Evolutionary conservation across 2,797 vertebrate genomes (phyloP).

Genomic region (Rhodeus uyekii): DNA sequence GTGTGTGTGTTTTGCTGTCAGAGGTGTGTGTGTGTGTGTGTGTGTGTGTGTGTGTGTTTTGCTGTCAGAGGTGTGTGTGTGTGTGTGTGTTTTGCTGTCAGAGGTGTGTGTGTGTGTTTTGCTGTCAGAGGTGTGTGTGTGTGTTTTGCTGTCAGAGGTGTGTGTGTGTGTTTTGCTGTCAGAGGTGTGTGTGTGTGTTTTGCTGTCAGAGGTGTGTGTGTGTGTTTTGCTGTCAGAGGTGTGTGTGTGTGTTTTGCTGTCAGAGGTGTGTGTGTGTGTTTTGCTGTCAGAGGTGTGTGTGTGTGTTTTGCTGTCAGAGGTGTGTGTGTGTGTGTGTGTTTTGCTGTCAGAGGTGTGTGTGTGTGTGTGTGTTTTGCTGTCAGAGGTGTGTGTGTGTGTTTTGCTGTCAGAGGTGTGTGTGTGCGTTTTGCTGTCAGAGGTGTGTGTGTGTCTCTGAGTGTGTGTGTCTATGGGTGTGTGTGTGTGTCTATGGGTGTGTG

Average conservation of each 20-base stretch:
- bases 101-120: conserved; percentile 10
- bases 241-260: conserved; percentile 8
- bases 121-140: conserved; percentile 6
- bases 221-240: no score
- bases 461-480: neutral
- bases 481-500: conserved; percentile 48
- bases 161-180: conserved; percentile 7
- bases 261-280: conserved; percentile 10
- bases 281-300: no score
- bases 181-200: conserved; percentile 10
- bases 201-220: conserved; percentile 5
- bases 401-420: no score
- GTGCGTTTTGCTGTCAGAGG: no score
- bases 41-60: conserved; percentile 7
- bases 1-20: neutral
- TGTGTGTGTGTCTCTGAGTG: conserved; percentile 39
- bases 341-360: no score
- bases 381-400: conserved; percentile 10
- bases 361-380: conserved; percentile 8
- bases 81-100: conserved; percentile 7
- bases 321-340: conserved; percentile 4
- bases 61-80: no score
- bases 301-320: no score
- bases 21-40: conserved; percentile 6
- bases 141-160: no score